Base-by-base conservation (phyloP, 1,140 invertebrate species). In the Bombus superbus region DNA sequence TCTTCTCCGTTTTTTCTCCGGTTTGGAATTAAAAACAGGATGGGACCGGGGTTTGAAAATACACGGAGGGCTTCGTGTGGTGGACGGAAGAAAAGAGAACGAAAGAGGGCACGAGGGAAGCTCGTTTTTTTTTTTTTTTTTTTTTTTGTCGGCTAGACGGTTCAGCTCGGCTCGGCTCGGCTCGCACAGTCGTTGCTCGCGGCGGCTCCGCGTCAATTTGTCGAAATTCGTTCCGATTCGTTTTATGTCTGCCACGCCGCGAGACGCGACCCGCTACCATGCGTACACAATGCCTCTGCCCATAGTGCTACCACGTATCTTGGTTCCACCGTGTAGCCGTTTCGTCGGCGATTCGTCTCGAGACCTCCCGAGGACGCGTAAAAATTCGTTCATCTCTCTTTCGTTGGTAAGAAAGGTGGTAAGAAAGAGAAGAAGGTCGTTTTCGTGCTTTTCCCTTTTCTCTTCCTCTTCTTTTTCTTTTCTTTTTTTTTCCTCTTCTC, bases 191-290 rank as follows among this genome's bases (percentile, higher is more conserved):
- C 89, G 89, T 93, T 90, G 92, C 91, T 90, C 89, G 80, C 89
- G 86, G 86, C 90, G 91, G 83, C 69, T 18, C 90, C 86, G 91
- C 93, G 94, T 94, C 94, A 95, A 95, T 95, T 95, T 95, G 94
- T 95, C 94, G 94, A 94, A 94, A 95, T 95, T 95, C 94, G 94
- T 95, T 95, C 94, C 94, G 94, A 94, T 94, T 95, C 93, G 94
- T 95, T 95, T 95, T 95, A 95, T 94, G 94, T 93, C 89, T 92
- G 93, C 91, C 91, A 92, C 91, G 91, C 92, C 89, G 92, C 90
- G 92, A 92, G 90, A 89, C 91, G 89, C 92, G 92, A 92, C 89
- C 91, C 89, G 93, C 93, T 94, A 94, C 94, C 93, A 93, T 94
- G 90, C 93, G 93, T 93, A 94, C 94, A 94, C 94, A 94, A 86